Evolutionary conservation across 30 jellyfish, hydroid and myxozoan species (phyloP).

Genomic region (Thelohanellus kitauei): DNA sequence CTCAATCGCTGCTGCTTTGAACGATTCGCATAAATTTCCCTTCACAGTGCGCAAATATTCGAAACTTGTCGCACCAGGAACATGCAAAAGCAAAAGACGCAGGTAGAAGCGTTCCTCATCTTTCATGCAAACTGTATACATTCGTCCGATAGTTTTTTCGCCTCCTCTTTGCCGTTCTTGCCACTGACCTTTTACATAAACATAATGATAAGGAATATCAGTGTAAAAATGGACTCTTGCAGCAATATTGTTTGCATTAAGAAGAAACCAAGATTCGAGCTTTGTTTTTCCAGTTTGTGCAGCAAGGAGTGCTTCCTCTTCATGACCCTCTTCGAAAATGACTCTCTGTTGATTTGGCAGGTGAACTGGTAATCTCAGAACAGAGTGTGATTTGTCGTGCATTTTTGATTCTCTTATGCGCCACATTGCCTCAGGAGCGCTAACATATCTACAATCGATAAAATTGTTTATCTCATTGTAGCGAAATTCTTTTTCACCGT

Average conservation of each 20-base stretch:
- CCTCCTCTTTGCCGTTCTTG: no score
- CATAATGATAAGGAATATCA: no score
- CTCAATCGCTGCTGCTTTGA: constrained; percentile 17
- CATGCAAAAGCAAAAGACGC: constrained; percentile 3
- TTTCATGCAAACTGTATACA: constrained; percentile 1
- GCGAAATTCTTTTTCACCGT: background rate
- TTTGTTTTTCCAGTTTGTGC: no score
- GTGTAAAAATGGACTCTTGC: no score
- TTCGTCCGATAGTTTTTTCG: constrained; percentile 1
- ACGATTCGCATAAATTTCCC: no score
- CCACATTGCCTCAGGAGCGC: constrained; percentile 16
- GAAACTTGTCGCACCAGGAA: no score
- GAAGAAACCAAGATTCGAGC: no score
- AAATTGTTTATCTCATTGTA: constrained; percentile 18
- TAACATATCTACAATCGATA: constrained; percentile 12
- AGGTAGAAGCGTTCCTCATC: constrained; percentile 3
- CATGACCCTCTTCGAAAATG: constrained; percentile 15
- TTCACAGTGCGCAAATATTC: no score
- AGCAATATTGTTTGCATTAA: no score
- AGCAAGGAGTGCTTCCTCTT: constrained; percentile 9
- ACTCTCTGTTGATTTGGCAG: constrained; percentile 14
- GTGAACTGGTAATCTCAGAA: constrained; percentile 17
- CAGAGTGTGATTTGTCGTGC: constrained; percentile 18
- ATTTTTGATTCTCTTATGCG: constrained; percentile 3
- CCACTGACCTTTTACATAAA: no score